Percentiles rank a stretch among this genome's conserved stretches.
These are phyloP conservation scores for Neelides folsomi DNA, from an alignment of 2,888 invertebrate species.

Conservation along the genomic window DNA sequence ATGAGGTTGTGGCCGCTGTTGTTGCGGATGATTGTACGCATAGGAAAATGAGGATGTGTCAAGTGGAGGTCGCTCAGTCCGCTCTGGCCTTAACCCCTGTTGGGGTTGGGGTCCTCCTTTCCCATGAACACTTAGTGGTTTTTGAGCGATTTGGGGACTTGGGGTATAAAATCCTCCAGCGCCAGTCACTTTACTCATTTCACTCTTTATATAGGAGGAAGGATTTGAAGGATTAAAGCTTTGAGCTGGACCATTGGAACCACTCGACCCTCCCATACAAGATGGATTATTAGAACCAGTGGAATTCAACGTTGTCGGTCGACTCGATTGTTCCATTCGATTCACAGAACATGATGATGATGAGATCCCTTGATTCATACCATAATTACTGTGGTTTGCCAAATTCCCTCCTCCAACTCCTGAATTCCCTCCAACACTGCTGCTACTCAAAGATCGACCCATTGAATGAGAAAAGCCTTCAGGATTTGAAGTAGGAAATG, in stretches of 20 bases:
- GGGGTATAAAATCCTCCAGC: not conserved
- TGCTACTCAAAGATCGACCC: too few relatives aligned
- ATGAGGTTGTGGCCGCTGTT: constrained; percentile 2
- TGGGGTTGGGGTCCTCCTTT: not conserved
- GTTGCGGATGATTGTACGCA: not conserved
- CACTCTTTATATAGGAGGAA: not conserved
- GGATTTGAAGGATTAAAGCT: not conserved
- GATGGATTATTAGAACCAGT: not conserved
- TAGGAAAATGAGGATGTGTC: not conserved
- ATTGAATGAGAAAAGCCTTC: too few relatives aligned
- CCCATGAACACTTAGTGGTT: not conserved
- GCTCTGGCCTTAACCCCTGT: not conserved
- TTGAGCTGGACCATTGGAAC: not conserved
- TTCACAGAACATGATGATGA: not conserved
- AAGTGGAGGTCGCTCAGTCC: not conserved
- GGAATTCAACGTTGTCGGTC: not conserved
- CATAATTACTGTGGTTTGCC: too few relatives aligned
- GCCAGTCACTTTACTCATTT: not conserved
- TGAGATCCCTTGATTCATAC: not conserved
- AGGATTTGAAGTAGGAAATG: too few relatives aligned
- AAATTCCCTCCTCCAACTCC: too few relatives aligned
- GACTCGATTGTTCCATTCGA: not conserved
- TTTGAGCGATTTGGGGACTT: not conserved
- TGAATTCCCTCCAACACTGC: too few relatives aligned
- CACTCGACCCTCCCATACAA: too few relatives aligned